Evolutionary conservation across 2,113 vertebrate species (phyloP).

Genomic region (Apodemus speciosus): DNA sequence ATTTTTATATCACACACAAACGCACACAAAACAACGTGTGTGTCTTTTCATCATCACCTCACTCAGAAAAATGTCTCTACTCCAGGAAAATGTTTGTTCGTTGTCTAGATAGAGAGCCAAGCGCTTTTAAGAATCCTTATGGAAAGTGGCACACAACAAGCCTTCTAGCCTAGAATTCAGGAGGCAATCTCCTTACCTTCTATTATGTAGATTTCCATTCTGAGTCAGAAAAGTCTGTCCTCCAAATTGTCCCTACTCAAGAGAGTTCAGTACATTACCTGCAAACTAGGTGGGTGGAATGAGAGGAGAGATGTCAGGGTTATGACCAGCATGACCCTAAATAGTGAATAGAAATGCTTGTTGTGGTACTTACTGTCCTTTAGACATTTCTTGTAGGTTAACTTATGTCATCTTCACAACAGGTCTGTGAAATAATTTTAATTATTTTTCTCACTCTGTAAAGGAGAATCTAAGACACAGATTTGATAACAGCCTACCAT

Average conservation of each 20-base stretch:
- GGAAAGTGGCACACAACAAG: constrained; percentile 19
- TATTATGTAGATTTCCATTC: constrained; percentile 44
- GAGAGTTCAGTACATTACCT: constrained; percentile 47
- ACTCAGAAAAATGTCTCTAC: constrained; percentile 56
- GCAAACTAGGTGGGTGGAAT: constrained; percentile 30
- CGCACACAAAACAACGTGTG: neutral
- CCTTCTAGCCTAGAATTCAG: constrained; percentile 43
- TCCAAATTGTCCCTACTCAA: constrained; percentile 34
- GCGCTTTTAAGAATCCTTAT: constrained; percentile 30
- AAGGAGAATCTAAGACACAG: constrained; percentile 48
- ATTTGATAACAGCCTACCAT: constrained; percentile 9
- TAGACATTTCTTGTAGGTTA: constrained; percentile 31
- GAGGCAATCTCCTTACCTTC: constrained; percentile 57
- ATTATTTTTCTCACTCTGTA: constrained; percentile 58
- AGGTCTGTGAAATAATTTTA: constrained; percentile 39
- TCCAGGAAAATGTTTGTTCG: constrained; percentile 4
- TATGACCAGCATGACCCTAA: constrained; percentile 22
- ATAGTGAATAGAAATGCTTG: constrained; percentile 15
- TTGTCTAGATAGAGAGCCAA: constrained; percentile 45
- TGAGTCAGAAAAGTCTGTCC: constrained; percentile 43
- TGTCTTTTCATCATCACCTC: constrained; percentile 58
- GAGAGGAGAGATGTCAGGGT: constrained; percentile 55
- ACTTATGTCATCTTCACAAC: constrained; percentile 49
- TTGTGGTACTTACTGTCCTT: constrained; percentile 25
- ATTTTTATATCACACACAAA: constrained; percentile 29